Percentiles rank a stretch among this genome's conserved stretches.
Conservation (phyloP, 2,797 vertebrate genomes). For the Crenichthys baileyi region DNA sequence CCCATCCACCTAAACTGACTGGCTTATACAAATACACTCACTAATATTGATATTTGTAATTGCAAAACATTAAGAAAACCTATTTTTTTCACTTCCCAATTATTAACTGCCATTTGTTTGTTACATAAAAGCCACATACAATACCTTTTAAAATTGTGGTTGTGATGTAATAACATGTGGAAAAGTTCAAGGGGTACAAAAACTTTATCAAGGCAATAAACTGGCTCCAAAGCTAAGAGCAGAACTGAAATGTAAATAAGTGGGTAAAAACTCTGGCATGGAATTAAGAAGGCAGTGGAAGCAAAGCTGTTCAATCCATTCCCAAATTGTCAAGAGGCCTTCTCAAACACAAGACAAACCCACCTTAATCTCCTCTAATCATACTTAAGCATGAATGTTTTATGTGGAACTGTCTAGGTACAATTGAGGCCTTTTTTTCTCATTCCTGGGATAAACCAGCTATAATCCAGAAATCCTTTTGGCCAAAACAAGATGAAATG, state of each 20-base stretch:
- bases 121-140: background rate
- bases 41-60: no score
- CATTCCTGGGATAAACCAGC: constrained; percentile 68
- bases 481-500: constrained; percentile 71
- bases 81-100: no score
- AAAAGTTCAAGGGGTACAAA: background rate
- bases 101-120: background rate
- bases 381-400: constrained; percentile 80
- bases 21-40: no score
- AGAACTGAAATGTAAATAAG: constrained; percentile 73
- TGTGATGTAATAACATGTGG: background rate
- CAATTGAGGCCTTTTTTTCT: constrained; percentile 66
- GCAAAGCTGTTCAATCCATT: constrained; percentile 76
- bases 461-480: constrained; percentile 72
- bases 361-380: constrained; percentile 81
- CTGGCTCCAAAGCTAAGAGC: constrained; percentile 54
- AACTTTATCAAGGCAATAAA: background rate
- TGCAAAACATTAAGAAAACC: no score
- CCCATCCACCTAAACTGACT: no score
- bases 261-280: constrained; percentile 74
- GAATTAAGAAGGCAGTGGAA: constrained; percentile 71
- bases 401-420: constrained; percentile 78
- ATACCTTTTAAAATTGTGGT: background rate
- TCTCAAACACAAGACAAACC: constrained; percentile 77
- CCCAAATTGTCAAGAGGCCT: constrained; percentile 75